Percentiles rank a stretch among this genome's conserved stretches.
These are phyloP conservation scores for Helicoverpa armigera DNA, from an alignment of 1,140 invertebrate genomes.

Conservation along the genomic window DNA sequence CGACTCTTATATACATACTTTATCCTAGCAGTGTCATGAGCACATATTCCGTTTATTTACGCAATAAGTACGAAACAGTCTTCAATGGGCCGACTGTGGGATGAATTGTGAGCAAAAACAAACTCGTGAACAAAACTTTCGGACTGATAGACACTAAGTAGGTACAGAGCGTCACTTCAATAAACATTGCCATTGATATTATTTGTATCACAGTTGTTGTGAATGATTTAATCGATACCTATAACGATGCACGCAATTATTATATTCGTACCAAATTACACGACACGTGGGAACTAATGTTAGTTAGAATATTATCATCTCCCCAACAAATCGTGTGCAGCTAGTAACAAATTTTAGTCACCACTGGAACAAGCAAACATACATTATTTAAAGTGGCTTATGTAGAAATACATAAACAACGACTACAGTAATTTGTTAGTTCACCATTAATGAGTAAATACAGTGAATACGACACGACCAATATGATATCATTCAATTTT, in stretches of 20 bases:
- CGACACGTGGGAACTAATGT: neutral
- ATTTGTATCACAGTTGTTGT: constrained; percentile 43
- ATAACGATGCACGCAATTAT: neutral
- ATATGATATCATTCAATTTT: constrained; percentile 85
- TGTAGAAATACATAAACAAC: constrained; percentile 50
- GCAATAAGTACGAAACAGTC: too few species aligned
- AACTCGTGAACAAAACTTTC: neutral
- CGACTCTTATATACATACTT: too few species aligned
- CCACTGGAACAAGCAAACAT: neutral
- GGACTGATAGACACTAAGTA: constrained; percentile 1
- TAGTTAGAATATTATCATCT: neutral
- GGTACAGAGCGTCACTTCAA: neutral
- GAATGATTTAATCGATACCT: constrained; percentile 30
- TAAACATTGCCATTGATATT: constrained; percentile 33
- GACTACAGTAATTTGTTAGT: constrained; percentile 74
- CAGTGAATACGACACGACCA: constrained; percentile 78
- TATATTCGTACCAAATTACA: neutral
- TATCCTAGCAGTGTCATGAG: too few species aligned
- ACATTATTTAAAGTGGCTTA: neutral
- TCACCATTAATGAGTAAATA: constrained; percentile 80
- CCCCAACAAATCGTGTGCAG: neutral
- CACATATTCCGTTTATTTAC: neutral
- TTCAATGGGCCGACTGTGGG: too few species aligned
- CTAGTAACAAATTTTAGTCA: neutral
- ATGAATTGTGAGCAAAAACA: neutral